Evolutionary conservation across 2,113 vertebrate species (phyloP).

Genomic region (Myxocyprinus asiaticus): DNA sequence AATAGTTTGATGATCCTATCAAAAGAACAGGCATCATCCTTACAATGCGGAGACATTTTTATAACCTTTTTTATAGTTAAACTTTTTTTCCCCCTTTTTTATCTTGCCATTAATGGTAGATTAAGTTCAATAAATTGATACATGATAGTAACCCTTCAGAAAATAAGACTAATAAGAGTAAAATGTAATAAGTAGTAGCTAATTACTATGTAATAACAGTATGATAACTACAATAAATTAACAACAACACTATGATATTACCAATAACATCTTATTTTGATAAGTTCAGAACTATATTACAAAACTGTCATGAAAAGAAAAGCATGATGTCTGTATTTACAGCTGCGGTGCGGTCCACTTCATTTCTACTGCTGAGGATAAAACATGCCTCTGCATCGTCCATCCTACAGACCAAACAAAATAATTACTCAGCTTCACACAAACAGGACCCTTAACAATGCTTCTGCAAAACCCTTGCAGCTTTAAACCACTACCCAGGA

Average conservation of each 20-base stretch:
- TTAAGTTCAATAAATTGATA: background rate
- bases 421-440: background rate
- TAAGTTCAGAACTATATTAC: too few relatives aligned
- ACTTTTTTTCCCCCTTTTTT: background rate
- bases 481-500: background rate
- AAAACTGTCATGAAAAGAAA: background rate
- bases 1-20: conserved; percentile 96
- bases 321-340: conserved; percentile 74
- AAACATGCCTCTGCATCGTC: conserved; percentile 97
- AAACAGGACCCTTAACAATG: background rate
- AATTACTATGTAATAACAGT: too few relatives aligned
- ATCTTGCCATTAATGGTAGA: background rate
- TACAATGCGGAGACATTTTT: too few relatives aligned
- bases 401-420: conserved; percentile 80
- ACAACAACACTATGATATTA: too few relatives aligned
- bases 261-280: too few relatives aligned
- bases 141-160: background rate
- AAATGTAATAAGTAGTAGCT: too few relatives aligned
- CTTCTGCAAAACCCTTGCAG: background rate
- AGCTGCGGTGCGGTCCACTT: conserved; percentile 94
- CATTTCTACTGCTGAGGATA: conserved; percentile 95
- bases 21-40: background rate
- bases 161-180: too few relatives aligned
- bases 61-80: background rate
- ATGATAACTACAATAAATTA: too few relatives aligned